Percentiles rank a stretch among this genome's conserved stretches.
These are phyloP conservation scores for Eonycteris spelaea DNA, from an alignment of 2,113 vertebrate genomes.

Conservation along the genomic window DNA sequence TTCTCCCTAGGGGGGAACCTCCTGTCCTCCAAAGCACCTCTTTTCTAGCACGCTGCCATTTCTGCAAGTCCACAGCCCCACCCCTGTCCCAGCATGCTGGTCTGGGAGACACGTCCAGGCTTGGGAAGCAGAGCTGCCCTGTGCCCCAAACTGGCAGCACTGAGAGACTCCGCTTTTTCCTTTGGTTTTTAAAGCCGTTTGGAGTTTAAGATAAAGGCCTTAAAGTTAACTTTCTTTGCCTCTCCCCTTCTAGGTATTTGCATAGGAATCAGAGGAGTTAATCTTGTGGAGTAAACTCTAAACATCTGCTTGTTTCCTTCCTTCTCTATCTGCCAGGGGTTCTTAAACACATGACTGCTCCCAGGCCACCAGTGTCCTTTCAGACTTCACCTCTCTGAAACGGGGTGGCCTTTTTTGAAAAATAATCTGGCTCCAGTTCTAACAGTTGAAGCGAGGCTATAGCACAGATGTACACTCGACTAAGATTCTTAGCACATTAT, in stretches of 20 bases:
- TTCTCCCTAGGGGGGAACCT: background rate
- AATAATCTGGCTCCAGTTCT: background rate
- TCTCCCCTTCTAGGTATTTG: slow-evolving; percentile 56
- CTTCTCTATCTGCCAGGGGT: background rate
- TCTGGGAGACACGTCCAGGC: background rate
- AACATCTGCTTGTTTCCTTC: background rate
- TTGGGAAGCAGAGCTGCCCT: background rate
- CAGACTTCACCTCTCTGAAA: background rate
- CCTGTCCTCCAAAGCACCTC: background rate
- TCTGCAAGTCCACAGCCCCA: slow-evolving; percentile 1
- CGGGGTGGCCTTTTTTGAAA: background rate
- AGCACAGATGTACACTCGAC: background rate
- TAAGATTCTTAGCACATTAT: background rate
- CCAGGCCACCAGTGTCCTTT: background rate
- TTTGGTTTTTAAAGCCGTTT: background rate
- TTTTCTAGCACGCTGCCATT: background rate
- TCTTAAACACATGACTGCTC: background rate
- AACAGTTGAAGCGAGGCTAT: background rate
- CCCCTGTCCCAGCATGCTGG: background rate
- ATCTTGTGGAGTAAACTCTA: slow-evolving; percentile 37
- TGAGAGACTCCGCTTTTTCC: background rate
- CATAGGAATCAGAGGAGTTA: slow-evolving; percentile 50
- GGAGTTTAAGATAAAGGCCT: slow-evolving; percentile 41
- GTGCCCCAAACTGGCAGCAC: background rate
- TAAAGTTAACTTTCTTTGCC: slow-evolving; percentile 22